A percentile compares a stretch with the other conserved stretches of the same genome.
Evolutionary conservation across 2,797 vertebrate genomes (phyloP).

Genomic region (Helostoma temminkii): DNA sequence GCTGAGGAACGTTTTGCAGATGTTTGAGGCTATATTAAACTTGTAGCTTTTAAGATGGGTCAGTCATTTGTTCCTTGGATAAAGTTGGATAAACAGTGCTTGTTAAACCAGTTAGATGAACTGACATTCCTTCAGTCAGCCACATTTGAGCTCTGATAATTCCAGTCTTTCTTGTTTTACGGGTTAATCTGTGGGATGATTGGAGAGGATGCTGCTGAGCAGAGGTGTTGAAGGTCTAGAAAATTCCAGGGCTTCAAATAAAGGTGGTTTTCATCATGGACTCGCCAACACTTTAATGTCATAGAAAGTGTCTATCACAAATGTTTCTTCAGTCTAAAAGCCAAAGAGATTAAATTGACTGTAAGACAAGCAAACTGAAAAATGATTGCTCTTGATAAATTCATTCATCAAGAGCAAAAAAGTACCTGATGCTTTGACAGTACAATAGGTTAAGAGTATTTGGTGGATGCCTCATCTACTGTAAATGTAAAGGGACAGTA

Average conservation of each 20-base stretch:
- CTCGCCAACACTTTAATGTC: no score
- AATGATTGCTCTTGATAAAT: no score
- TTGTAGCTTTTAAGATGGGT: not conserved
- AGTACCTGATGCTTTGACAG: no score
- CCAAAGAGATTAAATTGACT: no score
- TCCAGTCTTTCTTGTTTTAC: slow-evolving; percentile 5
- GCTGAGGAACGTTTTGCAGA: slow-evolving; percentile 12
- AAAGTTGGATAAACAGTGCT: slow-evolving; percentile 5
- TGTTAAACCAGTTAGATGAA: slow-evolving; percentile 12
- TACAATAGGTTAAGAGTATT: no score
- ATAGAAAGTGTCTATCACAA: not conserved
- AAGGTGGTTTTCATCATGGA: not conserved
- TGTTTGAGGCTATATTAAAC: no score
- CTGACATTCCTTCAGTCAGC: not conserved
- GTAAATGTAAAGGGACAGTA: not conserved
- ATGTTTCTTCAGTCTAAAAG: not conserved
- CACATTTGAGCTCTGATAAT: no score
- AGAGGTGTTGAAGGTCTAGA: not conserved
- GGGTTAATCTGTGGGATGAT: not conserved
- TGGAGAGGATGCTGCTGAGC: not conserved
- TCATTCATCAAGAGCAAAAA: no score
- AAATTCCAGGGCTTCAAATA: no score
- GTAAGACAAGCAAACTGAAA: no score
- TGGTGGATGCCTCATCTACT: not conserved
- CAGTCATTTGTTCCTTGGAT: not conserved